Percentiles rank a stretch among this genome's conserved stretches.
Evolutionary conservation across 2,888 invertebrate species (phyloP).

Genomic region (Diarsia brunnea): DNA sequence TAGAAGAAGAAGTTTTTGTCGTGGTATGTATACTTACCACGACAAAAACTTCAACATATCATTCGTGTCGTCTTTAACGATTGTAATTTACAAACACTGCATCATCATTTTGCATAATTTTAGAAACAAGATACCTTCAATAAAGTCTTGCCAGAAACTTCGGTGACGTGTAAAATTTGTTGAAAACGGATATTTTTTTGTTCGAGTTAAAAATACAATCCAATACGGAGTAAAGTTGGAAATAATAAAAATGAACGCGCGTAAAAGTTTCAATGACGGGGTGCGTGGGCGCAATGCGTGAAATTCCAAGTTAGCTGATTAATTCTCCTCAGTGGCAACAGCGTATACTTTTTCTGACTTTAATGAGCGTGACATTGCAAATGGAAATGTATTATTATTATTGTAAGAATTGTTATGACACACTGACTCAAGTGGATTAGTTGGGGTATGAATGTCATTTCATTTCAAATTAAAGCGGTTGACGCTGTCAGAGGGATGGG

Average conservation of each 20-base stretch:
- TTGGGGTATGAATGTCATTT: constrained; percentile 7
- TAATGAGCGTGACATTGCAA: constrained; percentile 57
- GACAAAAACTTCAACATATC: constrained; percentile 35
- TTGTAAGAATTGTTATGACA: constrained; percentile 39
- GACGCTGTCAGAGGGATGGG: neutral
- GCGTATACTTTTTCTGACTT: constrained; percentile 55
- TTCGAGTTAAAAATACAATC: constrained; percentile 49
- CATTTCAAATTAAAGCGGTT: constrained; percentile 1
- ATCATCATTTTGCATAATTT: constrained; percentile 25
- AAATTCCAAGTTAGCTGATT: constrained; percentile 75
- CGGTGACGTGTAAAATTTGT: constrained; percentile 8
- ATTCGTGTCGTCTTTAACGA: constrained; percentile 17
- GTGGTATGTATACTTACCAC: no score
- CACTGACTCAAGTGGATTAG: constrained; percentile 16
- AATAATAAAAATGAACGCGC: constrained; percentile 67
- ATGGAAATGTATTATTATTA: constrained; percentile 50
- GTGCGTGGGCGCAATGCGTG: constrained; percentile 71
- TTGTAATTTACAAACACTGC: constrained; percentile 1
- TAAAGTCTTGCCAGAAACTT: neutral
- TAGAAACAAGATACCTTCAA: constrained; percentile 25
- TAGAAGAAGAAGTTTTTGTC: no score
- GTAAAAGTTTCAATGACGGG: constrained; percentile 68
- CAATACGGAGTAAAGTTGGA: constrained; percentile 58
- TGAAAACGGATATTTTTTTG: constrained; percentile 19
- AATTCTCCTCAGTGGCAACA: constrained; percentile 70